phyloP scores from a whole-genome alignment of 1,140 invertebrate species.

The Nephotettix cincticeps region DNA sequence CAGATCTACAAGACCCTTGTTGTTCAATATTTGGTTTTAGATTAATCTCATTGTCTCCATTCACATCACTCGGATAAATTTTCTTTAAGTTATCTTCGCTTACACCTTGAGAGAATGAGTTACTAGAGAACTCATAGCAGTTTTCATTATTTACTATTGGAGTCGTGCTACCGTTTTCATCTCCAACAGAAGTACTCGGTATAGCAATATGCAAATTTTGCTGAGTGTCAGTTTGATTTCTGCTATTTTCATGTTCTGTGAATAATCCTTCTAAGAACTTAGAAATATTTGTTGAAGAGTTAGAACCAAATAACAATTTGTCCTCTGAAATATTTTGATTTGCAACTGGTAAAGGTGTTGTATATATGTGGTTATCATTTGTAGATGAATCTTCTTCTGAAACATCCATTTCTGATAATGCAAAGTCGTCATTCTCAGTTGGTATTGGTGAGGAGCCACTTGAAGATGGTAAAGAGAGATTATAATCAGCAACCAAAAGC shows the following conservation, averaged over 20 bases:
- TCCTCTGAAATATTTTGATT: neutral
- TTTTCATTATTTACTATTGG: neutral
- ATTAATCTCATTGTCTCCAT: too few species aligned
- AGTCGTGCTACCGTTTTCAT: neutral
- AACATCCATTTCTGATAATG: slow-evolving; percentile 15
- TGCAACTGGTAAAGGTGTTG: neutral
- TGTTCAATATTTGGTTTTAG: too few species aligned
- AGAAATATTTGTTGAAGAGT: slow-evolving; percentile 27
- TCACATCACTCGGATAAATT: too few species aligned
- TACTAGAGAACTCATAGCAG: neutral
- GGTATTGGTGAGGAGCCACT: slow-evolving; percentile 20
- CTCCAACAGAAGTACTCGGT: neutral
- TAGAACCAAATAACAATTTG: slow-evolving; percentile 16
- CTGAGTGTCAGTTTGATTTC: neutral
- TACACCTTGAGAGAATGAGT: too few species aligned
- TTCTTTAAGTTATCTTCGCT: too few species aligned
- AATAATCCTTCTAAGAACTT: slow-evolving; percentile 29
- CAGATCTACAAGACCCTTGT: too few species aligned
- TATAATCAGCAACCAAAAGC: slow-evolving; percentile 5
- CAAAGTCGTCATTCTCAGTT: slow-evolving; percentile 16
- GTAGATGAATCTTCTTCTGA: slow-evolving; percentile 12
- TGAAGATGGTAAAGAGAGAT: slow-evolving; percentile 4
- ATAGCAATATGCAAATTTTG: neutral
- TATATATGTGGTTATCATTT: neutral
- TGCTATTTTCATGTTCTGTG: neutral